phyloP scores from a whole-genome alignment of 2,888 invertebrate species.

The Habrosyne pyritoides region DNA sequence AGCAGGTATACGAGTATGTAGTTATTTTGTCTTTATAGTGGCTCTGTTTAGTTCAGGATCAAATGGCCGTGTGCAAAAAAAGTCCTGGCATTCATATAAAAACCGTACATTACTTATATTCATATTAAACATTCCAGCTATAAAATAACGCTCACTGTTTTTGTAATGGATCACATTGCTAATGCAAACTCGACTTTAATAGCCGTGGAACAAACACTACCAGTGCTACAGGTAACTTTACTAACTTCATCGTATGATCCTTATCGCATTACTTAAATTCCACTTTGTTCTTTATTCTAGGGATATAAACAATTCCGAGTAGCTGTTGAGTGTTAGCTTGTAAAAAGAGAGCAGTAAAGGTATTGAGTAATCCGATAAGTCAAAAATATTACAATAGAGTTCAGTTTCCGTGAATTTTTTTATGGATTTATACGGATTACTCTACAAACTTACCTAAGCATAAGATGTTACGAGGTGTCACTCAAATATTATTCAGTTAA shows the following conservation, averaged over 20 bases:
- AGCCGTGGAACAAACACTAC: slow-evolving; percentile 35
- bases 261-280: not conserved
- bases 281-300: not conserved
- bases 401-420: not conserved
- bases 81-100: too few relatives aligned
- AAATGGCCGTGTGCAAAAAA: too few relatives aligned
- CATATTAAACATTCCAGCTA: slow-evolving; percentile 34
- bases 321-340: not conserved
- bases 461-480: not conserved
- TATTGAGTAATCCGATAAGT: not conserved
- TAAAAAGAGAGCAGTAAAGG: not conserved
- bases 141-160: slow-evolving; percentile 34
- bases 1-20: too few relatives aligned
- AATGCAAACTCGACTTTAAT: slow-evolving; percentile 31
- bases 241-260: not conserved
- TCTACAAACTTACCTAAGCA: not conserved
- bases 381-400: not conserved
- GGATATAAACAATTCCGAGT: not conserved
- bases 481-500: too few relatives aligned
- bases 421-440: not conserved
- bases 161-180: slow-evolving; percentile 30
- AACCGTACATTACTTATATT: not conserved
- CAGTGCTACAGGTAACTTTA: slow-evolving; percentile 46
- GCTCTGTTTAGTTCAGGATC: too few relatives aligned
- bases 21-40: too few relatives aligned